Percentiles rank a stretch among this genome's conserved stretches.
Evolutionary conservation across 2,113 vertebrate genomes (phyloP).

Genomic region (Antechinus stuartii): DNA sequence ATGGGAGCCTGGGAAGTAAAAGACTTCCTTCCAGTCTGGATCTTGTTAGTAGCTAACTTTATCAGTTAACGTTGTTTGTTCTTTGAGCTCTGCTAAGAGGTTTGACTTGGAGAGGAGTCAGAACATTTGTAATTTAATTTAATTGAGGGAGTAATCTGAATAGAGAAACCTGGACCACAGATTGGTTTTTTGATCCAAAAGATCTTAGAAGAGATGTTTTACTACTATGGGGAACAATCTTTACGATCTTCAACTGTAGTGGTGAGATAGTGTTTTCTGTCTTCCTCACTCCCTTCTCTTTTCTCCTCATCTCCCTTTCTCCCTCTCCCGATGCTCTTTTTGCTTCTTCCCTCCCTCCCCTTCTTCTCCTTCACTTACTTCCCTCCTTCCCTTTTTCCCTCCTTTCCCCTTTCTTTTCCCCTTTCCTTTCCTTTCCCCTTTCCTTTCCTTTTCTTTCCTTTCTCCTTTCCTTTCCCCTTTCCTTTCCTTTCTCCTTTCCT

Average conservation of each 20-base stretch:
- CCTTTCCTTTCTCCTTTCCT: too few species aligned
- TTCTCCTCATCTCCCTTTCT: too few species aligned
- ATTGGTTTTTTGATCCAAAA: constrained; percentile 22
- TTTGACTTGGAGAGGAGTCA: constrained; percentile 24
- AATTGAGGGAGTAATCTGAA: constrained; percentile 43
- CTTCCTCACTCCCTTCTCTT: neutral
- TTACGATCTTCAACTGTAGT: neutral
- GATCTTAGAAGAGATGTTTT: neutral
- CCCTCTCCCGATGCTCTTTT: too few species aligned
- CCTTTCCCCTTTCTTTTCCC: too few species aligned
- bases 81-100: constrained; percentile 10
- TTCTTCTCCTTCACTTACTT: too few species aligned
- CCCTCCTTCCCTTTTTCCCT: too few species aligned
- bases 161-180: neutral
- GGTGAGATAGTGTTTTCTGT: neutral
- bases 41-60: neutral
- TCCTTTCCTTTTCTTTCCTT: too few species aligned
- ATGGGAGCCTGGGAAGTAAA: neutral
- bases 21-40: neutral
- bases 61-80: constrained; percentile 22
- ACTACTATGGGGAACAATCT: neutral
- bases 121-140: neutral
- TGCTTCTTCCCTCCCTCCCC: too few species aligned
- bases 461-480: too few species aligned
- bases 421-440: neutral